Conservation (phyloP, 1,140 invertebrate genomes). For the Brachionus rubens region DNA sequence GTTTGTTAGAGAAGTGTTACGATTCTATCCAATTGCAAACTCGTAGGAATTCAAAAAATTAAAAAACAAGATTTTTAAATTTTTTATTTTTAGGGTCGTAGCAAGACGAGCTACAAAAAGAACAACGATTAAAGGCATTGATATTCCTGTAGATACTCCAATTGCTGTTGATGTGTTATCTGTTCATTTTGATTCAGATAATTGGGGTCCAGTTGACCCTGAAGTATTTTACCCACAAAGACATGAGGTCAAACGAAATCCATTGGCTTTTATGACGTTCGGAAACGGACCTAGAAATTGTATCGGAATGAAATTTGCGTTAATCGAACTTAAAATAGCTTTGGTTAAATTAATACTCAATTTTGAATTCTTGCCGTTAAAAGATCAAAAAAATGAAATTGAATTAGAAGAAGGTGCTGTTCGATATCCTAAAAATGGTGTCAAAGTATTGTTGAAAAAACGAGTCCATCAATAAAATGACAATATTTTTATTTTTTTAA, state of each 20-base stretch:
- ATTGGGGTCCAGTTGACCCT: constrained; percentile 53
- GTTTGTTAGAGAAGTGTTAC: constrained; percentile 28
- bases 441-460: constrained; percentile 46
- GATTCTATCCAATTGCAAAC: constrained; percentile 7
- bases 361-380: constrained; percentile 45
- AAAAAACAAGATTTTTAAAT: constrained; percentile 46
- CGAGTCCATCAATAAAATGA: no score
- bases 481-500: no score
- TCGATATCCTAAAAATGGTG: constrained; percentile 5
- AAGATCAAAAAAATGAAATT: constrained; percentile 38
- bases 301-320: constrained; percentile 57
- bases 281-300: constrained; percentile 59
- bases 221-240: constrained; percentile 54
- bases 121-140: constrained; percentile 51
- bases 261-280: constrained; percentile 55
- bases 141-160: constrained; percentile 55
- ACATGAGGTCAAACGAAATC: constrained; percentile 50
- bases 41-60: neutral
- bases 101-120: constrained; percentile 51
- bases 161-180: constrained; percentile 55
- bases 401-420: constrained; percentile 46
- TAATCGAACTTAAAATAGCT: constrained; percentile 54
- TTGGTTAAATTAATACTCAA: constrained; percentile 46
- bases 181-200: constrained; percentile 55
- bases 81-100: constrained; percentile 53